phyloP scores from a whole-genome alignment of 2,113 vertebrate genomes.

The Odobenus rosmarus region DNA sequence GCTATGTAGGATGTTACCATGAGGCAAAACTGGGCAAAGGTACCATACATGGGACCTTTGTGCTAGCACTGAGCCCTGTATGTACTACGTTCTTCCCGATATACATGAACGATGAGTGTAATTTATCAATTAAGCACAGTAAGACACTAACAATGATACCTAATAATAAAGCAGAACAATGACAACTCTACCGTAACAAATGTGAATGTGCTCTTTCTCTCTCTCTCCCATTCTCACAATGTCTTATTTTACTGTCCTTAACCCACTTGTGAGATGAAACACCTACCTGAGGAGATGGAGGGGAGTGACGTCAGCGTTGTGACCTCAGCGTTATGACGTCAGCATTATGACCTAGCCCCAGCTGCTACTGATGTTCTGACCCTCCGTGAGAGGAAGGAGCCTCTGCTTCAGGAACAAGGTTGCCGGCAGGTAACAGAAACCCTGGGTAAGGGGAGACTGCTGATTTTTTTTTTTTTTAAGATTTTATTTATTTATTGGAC shows the following conservation, averaged over 20 bases:
- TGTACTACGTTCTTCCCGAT: no score
- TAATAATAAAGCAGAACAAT: not conserved
- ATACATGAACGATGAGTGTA: fast-evolving
- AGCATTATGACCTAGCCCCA: fast-evolving
- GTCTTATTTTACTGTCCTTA: not conserved
- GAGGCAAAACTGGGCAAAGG: not conserved
- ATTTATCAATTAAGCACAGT: not conserved
- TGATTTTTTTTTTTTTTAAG: not conserved
- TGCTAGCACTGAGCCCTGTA: not conserved
- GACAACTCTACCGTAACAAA: not conserved
- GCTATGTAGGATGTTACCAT: not conserved
- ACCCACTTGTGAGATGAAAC: not conserved
- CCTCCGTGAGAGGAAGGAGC: not conserved
- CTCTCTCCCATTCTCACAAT: not conserved
- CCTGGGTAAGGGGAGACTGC: not conserved
- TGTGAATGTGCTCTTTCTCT: not conserved
- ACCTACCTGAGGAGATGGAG: not conserved
- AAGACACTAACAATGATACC: not conserved
- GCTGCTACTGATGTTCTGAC: not conserved
- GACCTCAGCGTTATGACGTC: not conserved
- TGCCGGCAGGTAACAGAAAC: not conserved
- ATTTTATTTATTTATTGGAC: no score
- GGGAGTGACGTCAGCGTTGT: not conserved
- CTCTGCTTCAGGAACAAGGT: not conserved
- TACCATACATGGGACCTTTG: not conserved